A percentile compares a stretch with the other conserved stretches of the same genome.
Evolutionary conservation across 92 coral and sea anemone genomes (phyloP).

Genomic region (Pocillopora grandis): DNA sequence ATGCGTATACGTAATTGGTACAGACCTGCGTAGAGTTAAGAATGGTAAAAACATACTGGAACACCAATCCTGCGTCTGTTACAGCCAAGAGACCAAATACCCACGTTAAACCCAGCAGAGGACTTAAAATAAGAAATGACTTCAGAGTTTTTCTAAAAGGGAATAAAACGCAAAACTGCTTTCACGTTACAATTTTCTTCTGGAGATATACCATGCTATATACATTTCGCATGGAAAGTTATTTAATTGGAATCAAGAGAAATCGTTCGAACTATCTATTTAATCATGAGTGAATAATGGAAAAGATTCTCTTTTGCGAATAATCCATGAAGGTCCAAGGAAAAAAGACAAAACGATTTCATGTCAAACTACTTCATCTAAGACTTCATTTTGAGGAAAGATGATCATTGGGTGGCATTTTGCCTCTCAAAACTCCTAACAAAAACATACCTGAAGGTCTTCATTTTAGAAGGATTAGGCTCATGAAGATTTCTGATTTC

Average conservation of each 20-base stretch:
- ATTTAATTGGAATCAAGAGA: too few species aligned
- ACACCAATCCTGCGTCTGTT: conserved; percentile 54
- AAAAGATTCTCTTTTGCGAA: too few species aligned
- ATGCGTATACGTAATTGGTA: background rate
- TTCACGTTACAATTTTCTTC: too few species aligned
- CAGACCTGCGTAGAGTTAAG: conserved; percentile 74
- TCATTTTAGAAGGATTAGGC: conserved; percentile 29
- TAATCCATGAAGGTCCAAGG: too few species aligned
- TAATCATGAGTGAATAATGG: too few species aligned
- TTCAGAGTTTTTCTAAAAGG: conserved; percentile 11
- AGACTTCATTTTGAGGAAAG: too few species aligned
- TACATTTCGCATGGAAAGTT: too few species aligned
- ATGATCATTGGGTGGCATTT: too few species aligned
- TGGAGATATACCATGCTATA: background rate
- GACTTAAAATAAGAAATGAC: conserved; percentile 54
- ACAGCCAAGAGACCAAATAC: conserved; percentile 60
- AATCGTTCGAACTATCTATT: too few species aligned
- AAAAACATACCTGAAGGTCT: conserved; percentile 23
- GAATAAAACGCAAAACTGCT: background rate
- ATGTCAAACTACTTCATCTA: too few species aligned
- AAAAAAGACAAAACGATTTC: too few species aligned
- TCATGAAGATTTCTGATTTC: conserved; percentile 33
- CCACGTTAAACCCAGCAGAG: conserved; percentile 60
- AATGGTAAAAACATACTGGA: conserved; percentile 74
- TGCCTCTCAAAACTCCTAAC: too few species aligned